Evolutionary conservation across 2,113 vertebrate species (phyloP).

Genomic region (Merops nubicus): DNA sequence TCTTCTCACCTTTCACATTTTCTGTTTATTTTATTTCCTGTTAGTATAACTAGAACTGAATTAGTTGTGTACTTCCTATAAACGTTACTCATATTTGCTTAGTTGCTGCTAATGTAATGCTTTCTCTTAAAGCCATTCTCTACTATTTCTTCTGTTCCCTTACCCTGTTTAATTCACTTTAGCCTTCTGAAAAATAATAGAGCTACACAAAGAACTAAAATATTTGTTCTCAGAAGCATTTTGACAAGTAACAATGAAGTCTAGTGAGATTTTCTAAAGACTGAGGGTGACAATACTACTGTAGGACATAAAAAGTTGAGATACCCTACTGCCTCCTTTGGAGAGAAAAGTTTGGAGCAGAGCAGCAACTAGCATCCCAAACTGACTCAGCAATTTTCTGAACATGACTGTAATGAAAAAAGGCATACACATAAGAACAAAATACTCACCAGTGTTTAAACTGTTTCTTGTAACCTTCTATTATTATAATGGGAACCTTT

Average conservation of each 20-base stretch:
- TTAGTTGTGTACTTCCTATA: background rate
- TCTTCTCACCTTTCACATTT: conserved; percentile 24
- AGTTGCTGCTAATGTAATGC: background rate
- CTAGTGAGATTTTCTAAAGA: background rate
- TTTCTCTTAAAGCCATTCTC: background rate
- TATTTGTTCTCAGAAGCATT: background rate
- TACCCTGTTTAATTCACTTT: background rate
- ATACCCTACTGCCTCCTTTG: background rate
- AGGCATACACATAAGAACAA: background rate
- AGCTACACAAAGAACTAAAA: background rate
- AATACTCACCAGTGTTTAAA: background rate
- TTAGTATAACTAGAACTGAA: background rate
- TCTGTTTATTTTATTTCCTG: conserved; percentile 49
- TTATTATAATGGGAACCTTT: background rate
- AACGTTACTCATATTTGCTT: background rate
- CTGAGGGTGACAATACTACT: background rate
- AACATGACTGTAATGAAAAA: background rate
- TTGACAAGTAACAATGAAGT: background rate
- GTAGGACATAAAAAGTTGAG: background rate
- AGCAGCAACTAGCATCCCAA: background rate
- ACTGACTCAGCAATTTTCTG: background rate
- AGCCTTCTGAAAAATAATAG: background rate
- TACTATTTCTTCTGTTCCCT: background rate
- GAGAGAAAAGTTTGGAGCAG: background rate
- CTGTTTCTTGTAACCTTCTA: background rate